phyloP scores from a whole-genome alignment of 2,888 invertebrate genomes.

The Pristionchus mayeri region DNA sequence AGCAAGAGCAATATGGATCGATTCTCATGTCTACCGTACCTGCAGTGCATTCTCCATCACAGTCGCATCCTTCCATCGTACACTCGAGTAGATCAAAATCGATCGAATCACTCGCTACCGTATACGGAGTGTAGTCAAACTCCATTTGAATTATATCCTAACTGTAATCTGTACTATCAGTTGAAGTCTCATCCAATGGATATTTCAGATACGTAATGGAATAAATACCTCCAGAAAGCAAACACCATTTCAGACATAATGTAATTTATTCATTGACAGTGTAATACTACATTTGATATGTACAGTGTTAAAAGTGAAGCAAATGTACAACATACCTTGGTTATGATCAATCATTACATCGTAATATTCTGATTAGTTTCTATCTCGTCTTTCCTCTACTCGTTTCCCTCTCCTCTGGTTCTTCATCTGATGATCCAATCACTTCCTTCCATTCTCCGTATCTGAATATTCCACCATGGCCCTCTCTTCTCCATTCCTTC shows the following conservation, averaged over 20 bases:
- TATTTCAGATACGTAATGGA: conserved; percentile 24
- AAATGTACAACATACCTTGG: neutral
- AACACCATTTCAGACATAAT: neutral
- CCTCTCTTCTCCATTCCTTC: neutral
- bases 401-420: neutral
- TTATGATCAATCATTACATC: neutral
- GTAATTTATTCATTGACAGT: conserved; percentile 83
- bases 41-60: conserved; percentile 59
- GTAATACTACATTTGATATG: neutral
- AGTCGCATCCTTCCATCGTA: conserved; percentile 65
- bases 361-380: neutral
- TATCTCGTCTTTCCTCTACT: neutral
- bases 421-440: conserved; percentile 28
- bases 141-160: conserved; percentile 54
- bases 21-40: neutral
- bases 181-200: neutral
- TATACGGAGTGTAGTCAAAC: conserved; percentile 59
- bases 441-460: conserved; percentile 16
- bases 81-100: conserved; percentile 57
- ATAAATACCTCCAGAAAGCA: neutral
- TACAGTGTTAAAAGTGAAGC: neutral
- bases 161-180: neutral
- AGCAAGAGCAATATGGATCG: neutral
- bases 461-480: neutral
- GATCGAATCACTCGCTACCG: conserved; percentile 58